These are phyloP conservation scores for Cartodere bifasciata DNA, from an alignment of 2,888 invertebrate genomes.

Conservation along the genomic window DNA sequence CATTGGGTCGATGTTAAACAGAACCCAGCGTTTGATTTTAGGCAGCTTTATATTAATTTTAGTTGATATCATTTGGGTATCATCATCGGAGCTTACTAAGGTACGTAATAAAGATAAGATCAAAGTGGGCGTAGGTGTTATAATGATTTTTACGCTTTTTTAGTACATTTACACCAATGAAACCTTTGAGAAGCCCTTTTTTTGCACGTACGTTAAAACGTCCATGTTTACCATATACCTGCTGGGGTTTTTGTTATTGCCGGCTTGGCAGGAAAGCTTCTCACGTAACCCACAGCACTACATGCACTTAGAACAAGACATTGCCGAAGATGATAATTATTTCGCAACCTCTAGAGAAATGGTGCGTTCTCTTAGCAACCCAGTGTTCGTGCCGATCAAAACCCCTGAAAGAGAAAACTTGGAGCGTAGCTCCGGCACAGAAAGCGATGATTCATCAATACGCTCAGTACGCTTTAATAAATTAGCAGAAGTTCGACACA, in stretches of 20 bases:
- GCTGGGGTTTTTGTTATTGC: constrained; percentile 75
- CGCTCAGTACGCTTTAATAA: constrained; percentile 76
- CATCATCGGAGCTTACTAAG: constrained; percentile 88
- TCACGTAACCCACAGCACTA: constrained; percentile 44
- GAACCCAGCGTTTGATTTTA: constrained; percentile 61
- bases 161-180: constrained; percentile 79
- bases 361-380: constrained; percentile 52
- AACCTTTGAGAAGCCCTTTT: constrained; percentile 85
- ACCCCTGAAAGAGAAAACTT: constrained; percentile 42
- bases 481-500: constrained; percentile 77
- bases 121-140: neutral
- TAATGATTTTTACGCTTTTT: constrained; percentile 27
- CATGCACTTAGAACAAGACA: constrained; percentile 62
- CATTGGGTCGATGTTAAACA: constrained; percentile 40
- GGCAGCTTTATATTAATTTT: constrained; percentile 78
- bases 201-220: constrained; percentile 90
- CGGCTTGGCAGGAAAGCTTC: constrained; percentile 83
- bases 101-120: constrained; percentile 36
- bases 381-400: constrained; percentile 84
- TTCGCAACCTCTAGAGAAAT: constrained; percentile 40
- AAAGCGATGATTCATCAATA: constrained; percentile 75
- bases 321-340: constrained; percentile 69
- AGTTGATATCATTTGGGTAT: constrained; percentile 93
- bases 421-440: constrained; percentile 54
- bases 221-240: constrained; percentile 89